Evolutionary conservation across 2,113 vertebrate genomes (phyloP).

Genomic region (Aix galericulata): DNA sequence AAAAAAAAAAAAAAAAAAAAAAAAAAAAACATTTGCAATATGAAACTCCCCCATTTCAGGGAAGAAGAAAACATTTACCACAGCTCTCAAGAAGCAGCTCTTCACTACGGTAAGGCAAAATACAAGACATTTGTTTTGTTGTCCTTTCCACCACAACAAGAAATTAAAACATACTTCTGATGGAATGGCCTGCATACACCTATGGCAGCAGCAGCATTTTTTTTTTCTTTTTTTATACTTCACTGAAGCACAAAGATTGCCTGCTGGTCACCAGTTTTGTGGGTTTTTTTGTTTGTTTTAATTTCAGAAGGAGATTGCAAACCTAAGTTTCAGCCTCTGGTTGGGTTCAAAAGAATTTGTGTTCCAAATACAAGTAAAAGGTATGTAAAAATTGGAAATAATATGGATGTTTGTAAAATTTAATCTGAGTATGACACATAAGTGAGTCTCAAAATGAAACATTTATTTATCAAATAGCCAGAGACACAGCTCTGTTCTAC

Average conservation of each 20-base stretch:
- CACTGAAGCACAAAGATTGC: background rate
- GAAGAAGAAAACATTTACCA: background rate
- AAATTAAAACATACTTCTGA: background rate
- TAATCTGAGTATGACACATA: background rate
- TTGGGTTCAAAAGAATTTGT: background rate
- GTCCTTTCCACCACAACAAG: background rate
- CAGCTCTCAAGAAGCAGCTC: background rate
- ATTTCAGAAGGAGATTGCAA: background rate
- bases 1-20: no score
- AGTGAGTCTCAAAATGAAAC: background rate
- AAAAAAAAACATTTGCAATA: background rate
- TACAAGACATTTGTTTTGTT: background rate
- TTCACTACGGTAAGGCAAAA: background rate
- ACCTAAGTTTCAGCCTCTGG: background rate
- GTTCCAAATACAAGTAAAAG: background rate
- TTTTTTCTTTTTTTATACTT: background rate
- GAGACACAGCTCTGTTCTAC: constrained; percentile 60
- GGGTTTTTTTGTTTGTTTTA: background rate
- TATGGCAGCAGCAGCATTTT: background rate
- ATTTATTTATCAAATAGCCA: background rate
- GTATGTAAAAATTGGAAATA: background rate
- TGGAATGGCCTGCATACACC: background rate
- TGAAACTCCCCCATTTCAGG: background rate
- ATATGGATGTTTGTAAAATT: background rate
- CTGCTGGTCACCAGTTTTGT: background rate